These are phyloP conservation scores for Trachymyrmex cornetzi DNA, from an alignment of 1,140 invertebrate species.

Conservation along the genomic window DNA sequence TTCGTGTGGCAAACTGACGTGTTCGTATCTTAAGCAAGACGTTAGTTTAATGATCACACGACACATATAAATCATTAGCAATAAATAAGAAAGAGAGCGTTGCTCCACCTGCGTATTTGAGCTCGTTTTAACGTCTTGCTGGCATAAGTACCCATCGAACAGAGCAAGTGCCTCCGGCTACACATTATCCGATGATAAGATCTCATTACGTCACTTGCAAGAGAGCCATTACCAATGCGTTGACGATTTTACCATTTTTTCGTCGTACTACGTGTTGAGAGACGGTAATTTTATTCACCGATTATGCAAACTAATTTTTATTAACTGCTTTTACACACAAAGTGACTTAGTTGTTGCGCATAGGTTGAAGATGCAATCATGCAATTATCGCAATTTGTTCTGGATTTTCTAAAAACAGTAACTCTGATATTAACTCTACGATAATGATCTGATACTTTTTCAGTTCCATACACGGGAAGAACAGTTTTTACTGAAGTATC, in stretches of 20 bases:
- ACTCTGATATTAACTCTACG: neutral
- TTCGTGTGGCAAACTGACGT: neutral
- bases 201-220: constrained; percentile 45
- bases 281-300: neutral
- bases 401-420: neutral
- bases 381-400: neutral
- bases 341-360: neutral
- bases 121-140: constrained; percentile 44
- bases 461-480: neutral
- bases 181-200: constrained; percentile 69
- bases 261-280: neutral
- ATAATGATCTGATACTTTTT: neutral
- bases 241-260: constrained; percentile 56
- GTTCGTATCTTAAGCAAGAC: constrained; percentile 41
- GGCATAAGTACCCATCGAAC: constrained; percentile 55
- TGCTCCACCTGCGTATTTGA: constrained; percentile 58
- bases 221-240: constrained; percentile 40
- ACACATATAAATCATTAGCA: constrained; percentile 34
- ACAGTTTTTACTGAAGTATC: too few species aligned
- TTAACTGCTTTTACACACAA: neutral
- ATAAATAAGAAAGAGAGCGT: constrained; percentile 63
- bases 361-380: neutral
- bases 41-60: constrained; percentile 55
- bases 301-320: constrained; percentile 39
- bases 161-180: constrained; percentile 35